These are phyloP conservation scores for Drosophila nigricruria DNA, from an alignment of 2,888 invertebrate species.

Conservation along the genomic window DNA sequence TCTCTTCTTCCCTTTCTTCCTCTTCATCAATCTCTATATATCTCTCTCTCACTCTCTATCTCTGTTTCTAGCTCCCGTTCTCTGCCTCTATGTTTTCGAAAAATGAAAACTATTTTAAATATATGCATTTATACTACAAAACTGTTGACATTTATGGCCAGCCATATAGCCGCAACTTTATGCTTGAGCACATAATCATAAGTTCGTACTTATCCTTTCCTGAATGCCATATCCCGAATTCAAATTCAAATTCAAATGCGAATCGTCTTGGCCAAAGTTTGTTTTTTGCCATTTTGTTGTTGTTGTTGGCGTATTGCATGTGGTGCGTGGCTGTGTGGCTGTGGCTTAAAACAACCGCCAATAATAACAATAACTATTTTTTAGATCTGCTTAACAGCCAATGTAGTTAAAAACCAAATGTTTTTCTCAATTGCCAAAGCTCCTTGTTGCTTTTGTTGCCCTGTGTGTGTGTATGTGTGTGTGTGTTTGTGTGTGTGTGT, in stretches of 20 bases:
- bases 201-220: slow-evolving; percentile 58
- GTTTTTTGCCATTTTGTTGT: neutral
- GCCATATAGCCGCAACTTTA: slow-evolving; percentile 19
- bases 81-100: neutral
- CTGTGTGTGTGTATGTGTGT: slow-evolving; percentile 12
- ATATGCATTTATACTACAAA: slow-evolving; percentile 9
- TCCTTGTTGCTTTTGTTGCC: slow-evolving; percentile 37
- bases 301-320: slow-evolving; percentile 29
- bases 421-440: slow-evolving; percentile 68
- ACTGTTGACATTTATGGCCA: slow-evolving; percentile 17
- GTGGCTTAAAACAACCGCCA: slow-evolving; percentile 59
- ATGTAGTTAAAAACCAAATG: slow-evolving; percentile 78
- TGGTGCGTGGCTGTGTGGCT: slow-evolving; percentile 33
- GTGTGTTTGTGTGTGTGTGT: slow-evolving; percentile 9
- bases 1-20: neutral
- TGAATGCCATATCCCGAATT: slow-evolving; percentile 33
- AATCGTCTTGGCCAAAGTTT: slow-evolving; percentile 41
- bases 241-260: slow-evolving; percentile 32
- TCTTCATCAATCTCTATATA: too few species aligned
- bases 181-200: slow-evolving; percentile 48
- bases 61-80: neutral
- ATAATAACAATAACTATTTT: slow-evolving; percentile 78
- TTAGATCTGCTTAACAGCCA: slow-evolving; percentile 78
- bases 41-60: neutral
- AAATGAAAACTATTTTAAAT: slow-evolving; percentile 2